phyloP scores from a whole-genome alignment of 2,888 invertebrate genomes.

The Chrysomela aeneicollis region DNA sequence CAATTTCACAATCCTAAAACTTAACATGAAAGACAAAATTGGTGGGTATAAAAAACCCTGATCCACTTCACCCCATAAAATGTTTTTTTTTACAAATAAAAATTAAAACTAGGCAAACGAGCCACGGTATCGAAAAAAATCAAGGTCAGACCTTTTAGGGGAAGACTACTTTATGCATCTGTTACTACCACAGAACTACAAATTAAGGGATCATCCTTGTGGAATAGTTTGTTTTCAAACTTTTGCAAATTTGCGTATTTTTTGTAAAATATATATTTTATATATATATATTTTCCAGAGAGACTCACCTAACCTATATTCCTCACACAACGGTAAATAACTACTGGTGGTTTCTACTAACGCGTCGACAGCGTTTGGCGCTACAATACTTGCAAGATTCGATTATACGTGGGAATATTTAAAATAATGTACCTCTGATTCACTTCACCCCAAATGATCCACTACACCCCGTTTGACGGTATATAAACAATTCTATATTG shows the following conservation, averaged over 20 bases:
- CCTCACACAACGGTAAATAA: no score
- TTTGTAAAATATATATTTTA: no score
- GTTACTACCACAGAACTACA: no score
- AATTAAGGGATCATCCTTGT: no score
- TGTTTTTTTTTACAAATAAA: neutral
- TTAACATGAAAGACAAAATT: constrained; percentile 11
- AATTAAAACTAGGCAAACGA: constrained; percentile 4
- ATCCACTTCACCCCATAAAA: constrained; percentile 9
- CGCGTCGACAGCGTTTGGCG: no score
- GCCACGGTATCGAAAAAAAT: neutral
- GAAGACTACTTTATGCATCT: no score
- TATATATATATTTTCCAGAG: no score
- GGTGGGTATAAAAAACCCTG: constrained; percentile 10
- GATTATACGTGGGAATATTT: neutral
- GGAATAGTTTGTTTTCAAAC: no score
- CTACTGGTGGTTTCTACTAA: neutral
- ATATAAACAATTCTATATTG: neutral
- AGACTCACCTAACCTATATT: no score
- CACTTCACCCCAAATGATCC: constrained; percentile 7
- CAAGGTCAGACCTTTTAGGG: neutral
- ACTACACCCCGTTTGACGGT: neutral
- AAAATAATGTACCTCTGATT: neutral
- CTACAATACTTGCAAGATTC: no score
- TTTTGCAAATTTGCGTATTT: no score
- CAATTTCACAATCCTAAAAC: no score